Evolutionary conservation across 2,888 invertebrate genomes (phyloP).

Genomic region (Rambutsinella grinnellia): DNA sequence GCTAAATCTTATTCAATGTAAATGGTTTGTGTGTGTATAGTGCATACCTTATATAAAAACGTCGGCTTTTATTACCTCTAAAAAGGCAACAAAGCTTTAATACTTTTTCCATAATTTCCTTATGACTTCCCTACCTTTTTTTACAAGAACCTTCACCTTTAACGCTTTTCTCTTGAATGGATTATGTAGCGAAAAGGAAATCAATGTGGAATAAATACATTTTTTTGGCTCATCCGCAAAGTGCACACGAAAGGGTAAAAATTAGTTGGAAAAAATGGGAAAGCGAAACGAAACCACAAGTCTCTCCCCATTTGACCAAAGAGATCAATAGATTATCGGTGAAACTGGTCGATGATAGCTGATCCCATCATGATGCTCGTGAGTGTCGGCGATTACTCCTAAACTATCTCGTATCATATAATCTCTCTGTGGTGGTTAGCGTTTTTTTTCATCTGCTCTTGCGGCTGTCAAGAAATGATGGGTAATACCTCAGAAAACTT

Average conservation of each 20-base stretch:
- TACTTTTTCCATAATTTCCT: conserved; percentile 45
- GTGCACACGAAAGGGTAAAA: no score
- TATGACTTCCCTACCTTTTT: no score
- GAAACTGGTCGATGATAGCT: neutral
- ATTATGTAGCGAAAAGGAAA: no score
- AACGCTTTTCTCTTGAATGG: no score
- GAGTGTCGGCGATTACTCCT: neutral
- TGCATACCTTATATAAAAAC: no score
- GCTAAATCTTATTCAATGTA: conserved; percentile 49
- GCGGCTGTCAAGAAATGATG: conserved; percentile 51
- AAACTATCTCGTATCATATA: conserved; percentile 1
- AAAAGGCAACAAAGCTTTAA: conserved; percentile 52
- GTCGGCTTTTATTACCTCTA: conserved; percentile 54
- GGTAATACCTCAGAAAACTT: conserved; percentile 40
- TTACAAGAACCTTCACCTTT: no score
- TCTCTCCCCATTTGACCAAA: no score
- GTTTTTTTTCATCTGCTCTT: conserved; percentile 17
- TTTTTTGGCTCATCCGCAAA: no score
- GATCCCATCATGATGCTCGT: neutral
- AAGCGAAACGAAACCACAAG: no score
- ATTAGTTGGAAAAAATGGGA: no score
- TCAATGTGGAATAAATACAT: no score
- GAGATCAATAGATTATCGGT: conserved; percentile 19
- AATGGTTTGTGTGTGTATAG: conserved; percentile 32
- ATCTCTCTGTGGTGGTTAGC: conserved; percentile 9